phyloP scores from a whole-genome alignment of 1,140 invertebrate genomes.

The Orius laevigatus region DNA sequence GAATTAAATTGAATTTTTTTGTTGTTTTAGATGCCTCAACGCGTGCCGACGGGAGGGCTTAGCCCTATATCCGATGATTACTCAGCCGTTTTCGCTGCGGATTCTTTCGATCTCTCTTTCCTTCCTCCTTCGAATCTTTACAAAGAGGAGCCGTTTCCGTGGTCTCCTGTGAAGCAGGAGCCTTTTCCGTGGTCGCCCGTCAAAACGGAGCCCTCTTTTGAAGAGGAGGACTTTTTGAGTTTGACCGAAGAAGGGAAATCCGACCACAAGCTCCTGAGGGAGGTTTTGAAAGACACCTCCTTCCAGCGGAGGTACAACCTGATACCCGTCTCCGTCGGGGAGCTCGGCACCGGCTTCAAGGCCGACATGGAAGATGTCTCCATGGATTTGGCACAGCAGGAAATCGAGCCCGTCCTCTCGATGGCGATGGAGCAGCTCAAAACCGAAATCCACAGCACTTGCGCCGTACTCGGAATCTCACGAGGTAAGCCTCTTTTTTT shows the following conservation, averaged over 20 bases:
- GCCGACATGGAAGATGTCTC: constrained; percentile 37
- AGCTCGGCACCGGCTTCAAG: constrained; percentile 36
- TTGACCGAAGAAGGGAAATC: neutral
- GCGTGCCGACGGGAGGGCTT: constrained; percentile 44
- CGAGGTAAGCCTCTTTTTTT: constrained; percentile 43
- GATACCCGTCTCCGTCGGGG: constrained; percentile 44
- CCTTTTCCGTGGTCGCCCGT: constrained; percentile 6
- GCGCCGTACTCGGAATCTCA: constrained; percentile 66
- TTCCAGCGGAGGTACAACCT: constrained; percentile 69
- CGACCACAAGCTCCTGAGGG: constrained; percentile 52
- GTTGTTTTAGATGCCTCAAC: constrained; percentile 61
- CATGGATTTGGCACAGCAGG: constrained; percentile 44
- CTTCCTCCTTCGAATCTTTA: constrained; percentile 34
- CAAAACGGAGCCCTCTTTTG: constrained; percentile 20
- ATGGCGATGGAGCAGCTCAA: constrained; percentile 72
- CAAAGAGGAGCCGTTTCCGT: constrained; percentile 19
- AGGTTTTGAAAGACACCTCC: constrained; percentile 62
- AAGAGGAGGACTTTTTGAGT: constrained; percentile 3
- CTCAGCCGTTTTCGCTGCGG: constrained; percentile 40
- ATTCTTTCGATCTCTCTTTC: constrained; percentile 55
- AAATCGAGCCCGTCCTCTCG: constrained; percentile 67
- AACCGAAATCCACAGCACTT: constrained; percentile 68
- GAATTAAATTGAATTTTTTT: neutral
- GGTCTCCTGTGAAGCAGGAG: neutral
- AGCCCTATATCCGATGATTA: constrained; percentile 50